These are phyloP conservation scores for Linurgus olivaceus DNA, from an alignment of 2,797 vertebrate species.

Conservation along the genomic window DNA sequence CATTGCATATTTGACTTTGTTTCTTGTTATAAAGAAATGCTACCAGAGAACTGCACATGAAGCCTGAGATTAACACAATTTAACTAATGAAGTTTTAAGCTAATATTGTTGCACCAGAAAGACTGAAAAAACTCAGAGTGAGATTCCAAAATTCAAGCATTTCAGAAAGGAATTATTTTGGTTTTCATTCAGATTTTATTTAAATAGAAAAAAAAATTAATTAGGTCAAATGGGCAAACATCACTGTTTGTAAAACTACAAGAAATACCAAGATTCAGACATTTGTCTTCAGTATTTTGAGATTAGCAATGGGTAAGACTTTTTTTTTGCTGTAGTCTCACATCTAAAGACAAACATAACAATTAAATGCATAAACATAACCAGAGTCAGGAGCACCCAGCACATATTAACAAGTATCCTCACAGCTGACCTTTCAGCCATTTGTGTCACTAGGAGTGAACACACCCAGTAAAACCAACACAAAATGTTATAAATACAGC, in stretches of 20 bases:
- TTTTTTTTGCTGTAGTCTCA: not conserved
- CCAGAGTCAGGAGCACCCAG: not conserved
- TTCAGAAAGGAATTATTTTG: not conserved
- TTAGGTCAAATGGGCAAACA: not conserved
- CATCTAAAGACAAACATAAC: not conserved
- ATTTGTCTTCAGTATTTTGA: not conserved
- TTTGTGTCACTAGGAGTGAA: not conserved
- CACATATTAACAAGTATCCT: not conserved
- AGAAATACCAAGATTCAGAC: not conserved
- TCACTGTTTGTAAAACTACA: not conserved
- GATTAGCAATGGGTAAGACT: not conserved
- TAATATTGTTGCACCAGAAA: not conserved
- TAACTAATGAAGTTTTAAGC: not conserved
- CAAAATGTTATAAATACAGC: not conserved
- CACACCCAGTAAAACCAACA: not conserved
- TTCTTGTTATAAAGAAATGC: not conserved
- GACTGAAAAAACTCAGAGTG: not conserved
- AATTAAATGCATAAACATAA: not conserved
- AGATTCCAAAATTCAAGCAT: not conserved
- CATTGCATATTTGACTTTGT: not conserved
- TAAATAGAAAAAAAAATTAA: not conserved
- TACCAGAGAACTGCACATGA: not conserved
- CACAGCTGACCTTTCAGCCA: not conserved
- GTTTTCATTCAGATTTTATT: not conserved
- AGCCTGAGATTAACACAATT: not conserved